Base-by-base conservation (phyloP, 2,888 invertebrate species). In the Chesias legatella region DNA sequence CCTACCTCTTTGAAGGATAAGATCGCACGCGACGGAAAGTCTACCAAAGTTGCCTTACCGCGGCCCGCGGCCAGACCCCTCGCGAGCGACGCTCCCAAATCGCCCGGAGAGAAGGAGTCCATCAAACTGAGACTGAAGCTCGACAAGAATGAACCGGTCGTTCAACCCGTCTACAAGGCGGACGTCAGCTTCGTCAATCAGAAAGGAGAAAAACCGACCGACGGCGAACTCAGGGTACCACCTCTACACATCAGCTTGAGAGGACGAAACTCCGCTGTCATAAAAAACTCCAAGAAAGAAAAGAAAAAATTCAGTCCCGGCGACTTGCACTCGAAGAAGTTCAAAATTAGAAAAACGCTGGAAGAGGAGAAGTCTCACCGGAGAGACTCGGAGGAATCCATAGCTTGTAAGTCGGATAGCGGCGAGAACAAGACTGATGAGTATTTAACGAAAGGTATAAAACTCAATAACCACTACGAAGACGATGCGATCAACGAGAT, bases 161-260 rank as follows among this genome's bases (percentile, higher is more conserved):
- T 94, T 0, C 92, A 92, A 53, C 90, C 93, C 0, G 93, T 94
- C 0, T 95, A 95, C 71, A 95, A 95, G 76, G 94, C 94, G 11
- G 94, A 94, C 64, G 92, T 94, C 17, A 93, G 93, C 52, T 94
- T 93, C 71, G 91, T 93, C 10, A 90, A 90, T 52, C 80, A 85
- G n/a, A 79, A 83, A 48, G 83, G 82, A 21, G 89, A 89, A 30
- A 78, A 84, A 45, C 71, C 83, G 4, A 77, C 79, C 0, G 95
- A 94, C 48, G 73, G 76, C 1, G 95, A 95, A 60, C 92, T 94
- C 5, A 89, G 95, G 38, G 97, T 97, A 30, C 96, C 97, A 6
- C 97, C 96, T 1, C 83, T 96, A 46, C 96, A 96, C 73, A 96
- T 97, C 60, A 95, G 95, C 41, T 81, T 97, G 26, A 90, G 96